A percentile compares a stretch with the other conserved stretches of the same genome.
These are phyloP conservation scores for Dermolepida albohirtum DNA, from an alignment of 2,888 invertebrate species.

Conservation along the genomic window DNA sequence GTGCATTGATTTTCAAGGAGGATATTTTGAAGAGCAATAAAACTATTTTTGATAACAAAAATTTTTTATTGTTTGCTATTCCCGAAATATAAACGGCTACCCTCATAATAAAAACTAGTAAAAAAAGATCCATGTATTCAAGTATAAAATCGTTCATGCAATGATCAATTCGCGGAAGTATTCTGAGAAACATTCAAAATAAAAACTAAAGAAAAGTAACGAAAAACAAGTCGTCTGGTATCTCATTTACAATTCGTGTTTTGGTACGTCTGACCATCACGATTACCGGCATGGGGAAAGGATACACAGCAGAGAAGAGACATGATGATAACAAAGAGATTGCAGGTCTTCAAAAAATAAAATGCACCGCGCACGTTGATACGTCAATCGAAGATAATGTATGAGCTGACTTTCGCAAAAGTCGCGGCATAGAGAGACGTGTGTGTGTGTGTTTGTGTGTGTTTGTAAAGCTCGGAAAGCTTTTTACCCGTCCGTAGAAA, in stretches of 20 bases:
- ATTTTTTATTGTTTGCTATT: too few species aligned
- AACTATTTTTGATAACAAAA: too few species aligned
- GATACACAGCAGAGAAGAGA: conserved; percentile 8
- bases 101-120: too few species aligned
- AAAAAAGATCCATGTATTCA: too few species aligned
- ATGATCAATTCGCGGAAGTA: too few species aligned
- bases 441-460: conserved; percentile 44
- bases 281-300: conserved; percentile 22
- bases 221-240: neutral
- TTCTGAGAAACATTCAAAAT: neutral
- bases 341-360: conserved; percentile 61
- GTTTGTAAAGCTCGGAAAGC: conserved; percentile 13
- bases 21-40: too few species aligned
- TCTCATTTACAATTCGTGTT: conserved; percentile 19
- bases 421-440: conserved; percentile 45
- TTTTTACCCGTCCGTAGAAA: conserved; percentile 24
- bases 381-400: conserved; percentile 62
- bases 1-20: too few species aligned
- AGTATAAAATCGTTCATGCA: neutral
- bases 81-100: too few species aligned
- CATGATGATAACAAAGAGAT: conserved; percentile 33
- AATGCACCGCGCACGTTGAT: conserved; percentile 59
- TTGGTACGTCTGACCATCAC: conserved; percentile 15
- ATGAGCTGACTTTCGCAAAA: conserved; percentile 58
- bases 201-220: neutral